These are phyloP conservation scores for Pipa parva DNA, from an alignment of 2,113 vertebrate species.

Conservation along the genomic window DNA sequence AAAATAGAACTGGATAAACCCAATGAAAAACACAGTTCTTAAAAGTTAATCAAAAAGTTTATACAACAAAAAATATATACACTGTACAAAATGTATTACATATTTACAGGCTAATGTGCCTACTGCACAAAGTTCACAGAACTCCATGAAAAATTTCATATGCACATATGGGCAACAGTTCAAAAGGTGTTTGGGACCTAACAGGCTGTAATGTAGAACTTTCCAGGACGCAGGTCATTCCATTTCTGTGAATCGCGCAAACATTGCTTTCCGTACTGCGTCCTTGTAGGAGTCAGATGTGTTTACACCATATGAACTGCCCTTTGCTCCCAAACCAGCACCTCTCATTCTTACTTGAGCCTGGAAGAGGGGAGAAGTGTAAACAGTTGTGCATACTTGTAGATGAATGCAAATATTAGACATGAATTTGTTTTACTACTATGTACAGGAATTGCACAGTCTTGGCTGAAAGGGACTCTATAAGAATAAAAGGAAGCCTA, in stretches of 20 bases:
- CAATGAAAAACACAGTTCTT: no score
- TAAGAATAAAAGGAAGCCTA: no score
- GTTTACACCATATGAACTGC: slow-evolving; percentile 85
- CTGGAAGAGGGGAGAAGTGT: slow-evolving; percentile 55
- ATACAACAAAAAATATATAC: slow-evolving; percentile 31
- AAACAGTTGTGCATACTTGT: no score
- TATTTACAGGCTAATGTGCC: slow-evolving; percentile 8
- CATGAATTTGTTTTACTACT: no score
- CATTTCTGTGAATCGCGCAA: slow-evolving; percentile 94
- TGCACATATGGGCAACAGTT: not conserved
- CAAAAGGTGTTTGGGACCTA: no score
- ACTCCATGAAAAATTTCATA: not conserved
- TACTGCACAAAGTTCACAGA: not conserved
- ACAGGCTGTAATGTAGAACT: not conserved
- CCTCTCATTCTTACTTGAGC: slow-evolving; percentile 90
- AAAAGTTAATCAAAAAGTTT: no score
- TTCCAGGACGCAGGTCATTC: slow-evolving; percentile 61
- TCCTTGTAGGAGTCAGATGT: slow-evolving; percentile 95
- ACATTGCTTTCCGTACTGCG: slow-evolving; percentile 96
- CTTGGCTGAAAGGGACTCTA: no score
- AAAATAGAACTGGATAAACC: no score
- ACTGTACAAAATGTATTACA: slow-evolving; percentile 22
- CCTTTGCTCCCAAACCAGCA: slow-evolving; percentile 91
- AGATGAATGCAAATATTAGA: no score
- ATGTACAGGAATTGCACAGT: no score